Evolutionary conservation across 2,888 invertebrate genomes (phyloP), one percentile per base, ranked within the genome.

Genomic region (Tubiluchus corallicola): DNA sequence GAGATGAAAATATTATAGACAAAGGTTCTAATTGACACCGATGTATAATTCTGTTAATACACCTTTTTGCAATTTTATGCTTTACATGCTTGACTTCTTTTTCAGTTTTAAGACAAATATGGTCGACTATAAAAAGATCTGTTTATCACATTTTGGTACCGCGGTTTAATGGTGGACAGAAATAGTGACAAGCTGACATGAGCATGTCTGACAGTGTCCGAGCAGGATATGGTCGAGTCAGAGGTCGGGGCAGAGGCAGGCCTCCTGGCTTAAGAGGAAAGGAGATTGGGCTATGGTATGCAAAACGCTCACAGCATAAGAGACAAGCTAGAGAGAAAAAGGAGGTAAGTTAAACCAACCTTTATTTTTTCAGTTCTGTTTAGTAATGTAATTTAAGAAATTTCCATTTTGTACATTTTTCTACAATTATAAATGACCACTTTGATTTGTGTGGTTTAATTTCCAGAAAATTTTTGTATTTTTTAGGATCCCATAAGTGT

Each of bases 201-300:
- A 9, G 29, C 29, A 29, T 29, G n/a, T 29, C 29, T 29, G 29
- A 9, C 9, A 29, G 29, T 29, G 29, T n/a, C n/a, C 9, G 29
- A 9, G 29, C 9, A 9, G 9, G 29, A 9, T 9, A n/a, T n/a
- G 29, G 29, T 29, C 9, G n/a, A n/a, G 29, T 9, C 9, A n/a
- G 29, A 29, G 9, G 29, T 9, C 9, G 29, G 15, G 52, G 52
- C 17, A 47, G 50, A 17, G 52, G 52, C 38, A 21, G 50, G 15
- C 53, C 44, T 2, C 57, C 57, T 1, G 49, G 51, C 2, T 51
- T 57, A 19, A 49, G 44, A 37, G 61, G 61, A 2, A 53, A 48
- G 45, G 60, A 59, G 4, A 60, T 61, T 21, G 62, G 61, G 9
- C 16, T 61, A 48, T 61, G 55, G 56, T 60, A 57, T 49, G 61